Evolutionary conservation across 2,888 invertebrate species (phyloP).

Genomic region (Apotomis betuletana): DNA sequence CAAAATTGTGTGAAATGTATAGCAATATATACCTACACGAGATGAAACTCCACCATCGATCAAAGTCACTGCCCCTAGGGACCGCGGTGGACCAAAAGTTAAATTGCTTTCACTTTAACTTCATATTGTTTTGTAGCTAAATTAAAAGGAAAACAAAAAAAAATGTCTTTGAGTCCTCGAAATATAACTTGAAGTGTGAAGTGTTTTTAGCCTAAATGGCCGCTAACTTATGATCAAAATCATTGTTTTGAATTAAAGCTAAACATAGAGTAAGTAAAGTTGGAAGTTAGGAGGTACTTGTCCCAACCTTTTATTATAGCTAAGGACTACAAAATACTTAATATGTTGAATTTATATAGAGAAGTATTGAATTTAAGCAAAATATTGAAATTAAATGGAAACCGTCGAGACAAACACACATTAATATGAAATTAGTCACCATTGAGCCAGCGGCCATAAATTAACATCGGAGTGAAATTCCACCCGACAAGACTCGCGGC

Average conservation of each 20-base stretch:
- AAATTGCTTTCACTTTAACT: constrained; percentile 41
- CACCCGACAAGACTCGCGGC: constrained; percentile 27
- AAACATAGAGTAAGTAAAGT: too few species aligned
- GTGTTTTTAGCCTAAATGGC: too few species aligned
- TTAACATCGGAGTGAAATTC: constrained; percentile 38
- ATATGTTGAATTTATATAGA: too few species aligned
- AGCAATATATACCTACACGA: not conserved
- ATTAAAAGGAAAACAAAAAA: constrained; percentile 30
- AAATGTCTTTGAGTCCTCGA: too few species aligned
- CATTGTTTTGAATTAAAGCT: too few species aligned
- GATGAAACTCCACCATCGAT: constrained; percentile 40
- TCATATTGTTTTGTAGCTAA: constrained; percentile 35
- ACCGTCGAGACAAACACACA: constrained; percentile 41
- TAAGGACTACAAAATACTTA: too few species aligned
- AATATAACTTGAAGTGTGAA: not conserved
- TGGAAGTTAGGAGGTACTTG: too few species aligned
- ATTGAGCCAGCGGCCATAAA: constrained; percentile 37
- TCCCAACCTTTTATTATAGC: too few species aligned
- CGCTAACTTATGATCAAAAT: too few species aligned
- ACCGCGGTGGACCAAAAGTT: constrained; percentile 39
- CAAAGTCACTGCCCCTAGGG: constrained; percentile 41
- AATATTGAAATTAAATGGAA: constrained; percentile 11
- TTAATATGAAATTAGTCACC: constrained; percentile 42
- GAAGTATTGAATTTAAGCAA: not conserved
- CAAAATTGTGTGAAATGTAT: constrained; percentile 3